Evolutionary conservation across 2,113 vertebrate species (phyloP).

Genomic region (Oryzias curvinotus): DNA sequence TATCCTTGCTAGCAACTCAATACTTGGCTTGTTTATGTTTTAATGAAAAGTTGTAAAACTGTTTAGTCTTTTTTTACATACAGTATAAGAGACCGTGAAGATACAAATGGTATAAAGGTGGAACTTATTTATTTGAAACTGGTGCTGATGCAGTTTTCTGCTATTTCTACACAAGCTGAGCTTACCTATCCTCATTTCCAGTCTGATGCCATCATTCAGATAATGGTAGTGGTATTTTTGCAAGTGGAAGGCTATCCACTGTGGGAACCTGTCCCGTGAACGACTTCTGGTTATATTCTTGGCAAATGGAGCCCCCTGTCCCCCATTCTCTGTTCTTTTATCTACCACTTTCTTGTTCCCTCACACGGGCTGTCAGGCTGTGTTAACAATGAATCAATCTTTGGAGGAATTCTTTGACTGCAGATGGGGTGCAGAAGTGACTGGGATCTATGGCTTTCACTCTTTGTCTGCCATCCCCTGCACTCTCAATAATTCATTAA

Average conservation of each 20-base stretch:
- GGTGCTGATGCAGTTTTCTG: constrained; percentile 1
- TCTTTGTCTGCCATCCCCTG: constrained; percentile 73
- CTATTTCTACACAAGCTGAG: constrained; percentile 22
- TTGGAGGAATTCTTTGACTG: constrained; percentile 81
- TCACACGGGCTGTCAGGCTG: constrained; percentile 79
- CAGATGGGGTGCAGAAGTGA: constrained; percentile 78
- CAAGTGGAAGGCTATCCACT: constrained; percentile 59
- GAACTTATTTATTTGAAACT: constrained; percentile 1
- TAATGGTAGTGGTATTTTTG: constrained; percentile 48
- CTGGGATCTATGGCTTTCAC: constrained; percentile 68
- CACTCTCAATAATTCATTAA: constrained; percentile 79
- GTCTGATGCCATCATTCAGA: constrained; percentile 59
- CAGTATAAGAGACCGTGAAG: no score
- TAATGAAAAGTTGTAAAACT: constrained; percentile 9
- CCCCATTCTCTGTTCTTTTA: constrained; percentile 77
- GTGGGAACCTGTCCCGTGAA: constrained; percentile 76
- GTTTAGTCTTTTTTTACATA: background rate
- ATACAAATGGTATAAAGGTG: constrained; percentile 8
- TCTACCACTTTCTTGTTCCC: constrained; percentile 75
- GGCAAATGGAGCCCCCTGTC: constrained; percentile 70
- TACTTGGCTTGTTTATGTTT: constrained; percentile 8
- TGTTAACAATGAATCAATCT: constrained; percentile 85
- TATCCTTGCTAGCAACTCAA: constrained; percentile 49
- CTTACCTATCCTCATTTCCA: constrained; percentile 54
- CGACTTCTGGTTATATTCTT: constrained; percentile 75